Evolutionary conservation across 2,113 vertebrate genomes (phyloP), one percentile per base, ranked within the genome.

Genomic region (Pelobates fuscus): DNA sequence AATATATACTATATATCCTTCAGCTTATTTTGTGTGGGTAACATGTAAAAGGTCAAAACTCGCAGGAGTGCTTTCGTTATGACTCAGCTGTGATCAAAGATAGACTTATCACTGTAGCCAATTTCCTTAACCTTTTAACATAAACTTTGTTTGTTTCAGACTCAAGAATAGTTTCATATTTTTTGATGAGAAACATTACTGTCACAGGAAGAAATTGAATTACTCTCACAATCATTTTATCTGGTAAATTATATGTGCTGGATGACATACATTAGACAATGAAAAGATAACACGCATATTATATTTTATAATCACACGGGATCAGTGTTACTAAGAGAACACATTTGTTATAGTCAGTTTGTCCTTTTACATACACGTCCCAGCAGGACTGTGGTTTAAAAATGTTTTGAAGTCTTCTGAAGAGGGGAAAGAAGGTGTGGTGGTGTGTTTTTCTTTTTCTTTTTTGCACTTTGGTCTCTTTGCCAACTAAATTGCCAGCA

Each of bases 21-120:
- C 57, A 29, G 29, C 57, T 62, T 26, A 27, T 58, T 74, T 37
- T 30, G 65, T 25, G 64, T 77, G 73, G 73, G 73, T 61, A 88
- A 87, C 84, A 85, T 86, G 83, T 88, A 87, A 90, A 91, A 91
- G 90, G 88, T 91, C 89, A 92, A 80, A 85, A 86, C 84, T 87
- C 89, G 78, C 83, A 86, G 84, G 88, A 87, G 85, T 87, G 85
- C 84, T 89, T 91, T 89, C 86, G 82, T 80, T 90, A 87, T 91
- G 88, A 91, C 86, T 92, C 90, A 91, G 71, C 86, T 87, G 80
- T 89, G 89, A 87, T 89, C 80, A 81, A 12, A 88, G 88, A 89
- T 86, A 90, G 85, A 87, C 78, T 82, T 87, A 89, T 85, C 80
- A 37, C 80, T 79, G 83, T 86, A 88, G 89, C 87, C 86, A 88